Conservation (phyloP, 1,140 invertebrate genomes). For the Drosophila melanica region DNA sequence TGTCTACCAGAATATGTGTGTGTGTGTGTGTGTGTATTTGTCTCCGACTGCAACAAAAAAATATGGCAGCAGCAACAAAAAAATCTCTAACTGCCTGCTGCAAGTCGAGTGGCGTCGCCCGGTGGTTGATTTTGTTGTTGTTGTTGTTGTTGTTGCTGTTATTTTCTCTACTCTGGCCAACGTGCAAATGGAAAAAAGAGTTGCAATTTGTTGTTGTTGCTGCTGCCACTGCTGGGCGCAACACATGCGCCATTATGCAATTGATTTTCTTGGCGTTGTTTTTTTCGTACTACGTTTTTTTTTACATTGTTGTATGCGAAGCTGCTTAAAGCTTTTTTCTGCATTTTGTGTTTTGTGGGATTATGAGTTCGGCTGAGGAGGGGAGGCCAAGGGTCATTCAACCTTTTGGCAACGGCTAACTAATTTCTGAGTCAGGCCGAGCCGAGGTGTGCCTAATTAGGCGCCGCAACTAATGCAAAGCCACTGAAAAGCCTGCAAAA, state of each 20-base stretch:
- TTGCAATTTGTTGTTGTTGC: slow-evolving; percentile 65
- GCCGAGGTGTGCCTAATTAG: slow-evolving; percentile 71
- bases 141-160: slow-evolving; percentile 37
- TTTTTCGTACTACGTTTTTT: slow-evolving; percentile 39
- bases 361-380: slow-evolving; percentile 16
- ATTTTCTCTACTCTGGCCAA: slow-evolving; percentile 55
- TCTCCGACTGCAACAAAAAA: slow-evolving; percentile 66
- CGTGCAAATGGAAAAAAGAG: slow-evolving; percentile 65
- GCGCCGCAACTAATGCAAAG: slow-evolving; percentile 61
- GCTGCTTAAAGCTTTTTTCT: slow-evolving; percentile 28
- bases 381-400: slow-evolving; percentile 64
- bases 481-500: slow-evolving; percentile 43
- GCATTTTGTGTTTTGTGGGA: slow-evolving; percentile 29
- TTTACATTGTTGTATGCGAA: slow-evolving; percentile 59
- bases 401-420: slow-evolving; percentile 48
- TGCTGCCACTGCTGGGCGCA: slow-evolving; percentile 60
- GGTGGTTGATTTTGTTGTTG: slow-evolving; percentile 59
- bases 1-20: slow-evolving; percentile 13
- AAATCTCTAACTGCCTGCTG: slow-evolving; percentile 56
- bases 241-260: slow-evolving; percentile 83
- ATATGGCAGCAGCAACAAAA: slow-evolving; percentile 65
- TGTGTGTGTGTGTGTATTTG: slow-evolving; percentile 37
- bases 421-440: slow-evolving; percentile 52
- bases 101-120: slow-evolving; percentile 54
- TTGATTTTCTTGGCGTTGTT: slow-evolving; percentile 68